Base-by-base conservation (phyloP, 2,797 vertebrate genomes). In the Centroberyx gerrardi region DNA sequence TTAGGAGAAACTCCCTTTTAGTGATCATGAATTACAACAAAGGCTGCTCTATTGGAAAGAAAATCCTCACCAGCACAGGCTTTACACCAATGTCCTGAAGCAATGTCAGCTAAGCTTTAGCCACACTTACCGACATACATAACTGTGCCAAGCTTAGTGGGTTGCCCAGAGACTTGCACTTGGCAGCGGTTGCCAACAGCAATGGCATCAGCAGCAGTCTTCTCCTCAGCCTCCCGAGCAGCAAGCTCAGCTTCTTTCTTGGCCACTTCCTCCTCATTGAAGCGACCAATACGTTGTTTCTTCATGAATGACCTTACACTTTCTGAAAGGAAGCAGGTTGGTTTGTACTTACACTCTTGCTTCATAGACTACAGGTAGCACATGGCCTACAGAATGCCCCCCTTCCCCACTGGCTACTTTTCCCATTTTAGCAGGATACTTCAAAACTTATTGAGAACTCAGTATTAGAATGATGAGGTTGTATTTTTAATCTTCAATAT, bases 91-190 rank as follows among this genome's bases (percentile, higher is more conserved):
- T 46, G 15, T 53, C 54, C 48, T 51, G 7, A 53, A 67, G n/a
- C 69, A 71, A 72, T 46, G 7, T 38, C 28, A 75, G 49, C 22
- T 52, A 49, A 51, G 40, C 60, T 74, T 76, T 27, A 63, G 15
- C 44, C 61, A 61, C 67, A 96, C 96, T 73, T 92, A 98, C 97
- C 97, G 48, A 96, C 96, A 90, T 94, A 98, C 97, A 98, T 97
- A 70, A 98, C 94, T 0, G 94, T 96, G 77, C 95, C 97, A 52
- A 96, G 81, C 87, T 96, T 97, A 2, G 84, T 92, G 71, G 96
- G 95, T 59, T 97, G 97, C 27, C 95, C 96, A 0, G 72, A 9
- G 0, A 94, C 90, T 72, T 84, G 93, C 80, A 97, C 96, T 87
- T 97, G 92, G 74, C 97, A 98, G 33, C 97, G 94, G 67, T 76